These are phyloP conservation scores for Talpa occidentalis DNA, from an alignment of 2,113 vertebrate species.

Conservation along the genomic window DNA sequence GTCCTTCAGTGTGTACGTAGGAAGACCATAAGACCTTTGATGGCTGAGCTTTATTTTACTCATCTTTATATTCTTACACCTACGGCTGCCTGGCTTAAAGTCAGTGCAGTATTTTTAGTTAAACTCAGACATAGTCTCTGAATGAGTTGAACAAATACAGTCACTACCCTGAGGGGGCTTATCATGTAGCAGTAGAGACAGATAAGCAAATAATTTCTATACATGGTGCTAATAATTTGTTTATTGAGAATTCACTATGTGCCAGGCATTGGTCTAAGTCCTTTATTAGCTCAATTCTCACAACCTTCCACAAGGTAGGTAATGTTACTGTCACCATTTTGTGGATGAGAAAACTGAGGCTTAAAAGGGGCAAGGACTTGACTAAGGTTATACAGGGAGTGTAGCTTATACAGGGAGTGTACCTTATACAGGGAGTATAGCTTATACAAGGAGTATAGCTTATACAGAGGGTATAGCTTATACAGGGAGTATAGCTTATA, in stretches of 20 bases:
- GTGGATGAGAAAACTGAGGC: neutral
- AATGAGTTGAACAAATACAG: slow-evolving; percentile 15
- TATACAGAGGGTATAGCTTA: too few relatives aligned
- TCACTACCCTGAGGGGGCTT: neutral
- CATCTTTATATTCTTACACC: neutral
- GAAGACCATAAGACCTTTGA: neutral
- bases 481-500: too few relatives aligned
- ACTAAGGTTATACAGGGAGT: neutral
- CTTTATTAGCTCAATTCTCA: neutral
- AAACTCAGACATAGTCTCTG: neutral
- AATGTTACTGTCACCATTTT: neutral
- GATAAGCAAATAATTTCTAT: neutral
- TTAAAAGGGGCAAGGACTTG: neutral
- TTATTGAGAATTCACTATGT: neutral
- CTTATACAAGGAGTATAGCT: too few relatives aligned
- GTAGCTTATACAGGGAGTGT: neutral
- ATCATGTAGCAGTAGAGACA: neutral
- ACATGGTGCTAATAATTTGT: neutral
- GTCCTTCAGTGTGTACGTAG: neutral
- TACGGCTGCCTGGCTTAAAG: neutral
- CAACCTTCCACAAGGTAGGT: neutral
- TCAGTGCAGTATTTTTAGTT: neutral
- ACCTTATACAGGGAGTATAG: too few relatives aligned
- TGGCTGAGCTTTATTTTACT: neutral
- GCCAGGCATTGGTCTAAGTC: neutral